Evolutionary conservation across 2,888 invertebrate species (phyloP), one percentile per base, ranked within the genome.

Genomic region (Andrena marginata): DNA sequence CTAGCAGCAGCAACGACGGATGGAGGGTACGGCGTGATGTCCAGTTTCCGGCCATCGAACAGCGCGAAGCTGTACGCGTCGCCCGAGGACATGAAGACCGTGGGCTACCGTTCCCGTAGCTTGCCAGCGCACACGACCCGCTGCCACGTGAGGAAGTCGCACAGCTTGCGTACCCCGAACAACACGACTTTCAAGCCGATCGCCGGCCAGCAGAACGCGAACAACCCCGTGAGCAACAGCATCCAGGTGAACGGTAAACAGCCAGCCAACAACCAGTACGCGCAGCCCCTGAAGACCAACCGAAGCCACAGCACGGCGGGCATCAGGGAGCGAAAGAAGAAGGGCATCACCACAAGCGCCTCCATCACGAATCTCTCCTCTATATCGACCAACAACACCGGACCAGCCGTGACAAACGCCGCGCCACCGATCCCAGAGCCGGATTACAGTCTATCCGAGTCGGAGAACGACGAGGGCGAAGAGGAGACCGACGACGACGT

Each of bases 371-470:
- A 94, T 87, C 89, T 94, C 4, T 89, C 91, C 7, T 91, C 92
- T 3, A 89, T 93, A 26, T 73, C 84, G 13, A 87, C 81, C 51
- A 84, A 68, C 63, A 73, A 78, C 7, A 65, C 65, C 7, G 86
- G 54, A 89, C 91, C 74, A 65, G 77, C 71, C 60, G 75, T 69
- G 4, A 13, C 89, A 0, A 56, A 69, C 2, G 23, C 89, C 1
- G 93, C 96, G 0, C 97, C 98, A 8, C 97, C 97, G n/a, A 98
- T 98, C 88, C 98, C 98, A 0, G 98, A 98, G 92, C 98, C 98
- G 0, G 98, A 98, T 94, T 98, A 98, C 95, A 98, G 98, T 93
- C 96, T 98, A 94, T 97, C 97, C 85, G 98, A 97, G 92, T 97
- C 97, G 0, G 98, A 98, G 91, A 97, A 96, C 78, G 97, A 95